Evolutionary conservation across 2,113 vertebrate species (phyloP), one percentile per base, ranked within the genome.

Genomic region (Microcebus ravelobensis): DNA sequence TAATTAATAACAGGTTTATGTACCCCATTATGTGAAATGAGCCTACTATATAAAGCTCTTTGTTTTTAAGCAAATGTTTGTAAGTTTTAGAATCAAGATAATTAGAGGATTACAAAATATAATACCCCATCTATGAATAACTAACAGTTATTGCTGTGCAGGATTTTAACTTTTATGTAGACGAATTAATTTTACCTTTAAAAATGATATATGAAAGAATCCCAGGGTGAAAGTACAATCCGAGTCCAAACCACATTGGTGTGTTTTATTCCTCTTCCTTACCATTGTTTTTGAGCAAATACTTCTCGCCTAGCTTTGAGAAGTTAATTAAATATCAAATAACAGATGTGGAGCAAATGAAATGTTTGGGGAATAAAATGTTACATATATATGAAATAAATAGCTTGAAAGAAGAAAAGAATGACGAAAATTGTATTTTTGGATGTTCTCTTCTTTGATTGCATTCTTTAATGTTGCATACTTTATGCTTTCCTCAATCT

Each of bases 291-390:
- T 91, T 94, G 63, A 85, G 45, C 52, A 90, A 90, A 77, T 85
- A 39, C 45, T 86, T 94, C 25, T 65, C 67, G 36, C 34, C 57
- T 73, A 61, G 71, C 74, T 93, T 95, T 79, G 73, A 57, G 29
- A 81, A 94, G 50, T 88, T 96, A 83, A 76, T 96, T 91, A 92
- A 96, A 92, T 96, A 45, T 96, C 86, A 96, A 50, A 29, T 91
- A 95, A 87, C 68, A 95, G 68, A 95, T 96, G 84, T 87, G 87
- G 81, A 96, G 2, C 52, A 95, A 76, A 59, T n/a, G 76, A 95
- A 94, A 65, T 25, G 74, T 52, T 89, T 63, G 11, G 80, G 50
- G 52, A 89, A 52, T 83, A 92, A 93, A 95, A 90, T 76, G 48
- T 92, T 97, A 17, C 55, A n/a, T 76, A 55, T 82, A 18, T 86